A percentile compares a stretch with the other conserved stretches of the same genome.
These are phyloP conservation scores for Steinernema scapterisci DNA, from an alignment of 2,888 invertebrate species.

Conservation along the genomic window DNA sequence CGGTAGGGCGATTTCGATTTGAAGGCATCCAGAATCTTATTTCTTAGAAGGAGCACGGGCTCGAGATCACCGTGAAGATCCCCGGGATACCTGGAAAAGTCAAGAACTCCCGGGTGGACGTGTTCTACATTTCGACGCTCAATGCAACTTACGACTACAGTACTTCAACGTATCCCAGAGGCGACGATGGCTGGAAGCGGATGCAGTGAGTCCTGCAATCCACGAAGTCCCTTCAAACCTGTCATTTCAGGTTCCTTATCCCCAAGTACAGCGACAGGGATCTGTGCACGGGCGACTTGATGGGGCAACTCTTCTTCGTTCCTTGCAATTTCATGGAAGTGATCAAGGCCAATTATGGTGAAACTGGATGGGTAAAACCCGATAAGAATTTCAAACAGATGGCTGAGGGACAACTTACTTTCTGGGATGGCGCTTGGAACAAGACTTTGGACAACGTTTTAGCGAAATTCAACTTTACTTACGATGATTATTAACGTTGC, in stretches of 20 bases:
- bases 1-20: no score
- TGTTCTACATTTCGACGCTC: background rate
- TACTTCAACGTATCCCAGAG: constrained; percentile 2
- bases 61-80: constrained; percentile 7
- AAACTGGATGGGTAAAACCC: background rate
- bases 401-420: background rate
- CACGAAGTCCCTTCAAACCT: background rate
- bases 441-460: constrained; percentile 1
- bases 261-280: background rate
- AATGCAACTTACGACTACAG: constrained; percentile 8
- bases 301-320: constrained; percentile 7
- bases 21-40: no score
- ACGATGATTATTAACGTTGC: no score
- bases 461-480: no score
- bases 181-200: no score
- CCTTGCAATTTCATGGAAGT: constrained; percentile 18
- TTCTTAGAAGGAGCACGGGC: constrained; percentile 19
- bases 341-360: background rate
- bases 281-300: constrained; percentile 4
- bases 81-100: background rate
- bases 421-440: constrained; percentile 5
- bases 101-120: background rate
- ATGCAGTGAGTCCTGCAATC: no score
- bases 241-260: background rate
- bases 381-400: background rate